Base-by-base conservation (phyloP, 2,888 invertebrate species). In the Oligia fasciuncula region DNA sequence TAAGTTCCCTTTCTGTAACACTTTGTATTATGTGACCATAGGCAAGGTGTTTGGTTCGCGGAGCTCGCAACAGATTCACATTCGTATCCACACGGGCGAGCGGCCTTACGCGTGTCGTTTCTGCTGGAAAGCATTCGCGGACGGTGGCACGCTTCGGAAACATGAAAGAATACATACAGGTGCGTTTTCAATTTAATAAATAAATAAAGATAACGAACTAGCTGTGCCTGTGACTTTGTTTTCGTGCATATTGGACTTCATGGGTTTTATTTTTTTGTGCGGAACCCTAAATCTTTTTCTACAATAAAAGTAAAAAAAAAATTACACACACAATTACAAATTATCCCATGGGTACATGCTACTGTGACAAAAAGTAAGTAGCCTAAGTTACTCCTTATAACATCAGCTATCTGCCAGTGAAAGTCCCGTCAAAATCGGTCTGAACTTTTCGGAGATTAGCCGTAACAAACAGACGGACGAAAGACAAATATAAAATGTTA, bases 81-180 rank as follows among this genome's bases (percentile, higher is more conserved):
- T 98, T 73, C 97, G 98, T 69, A 98, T 98, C 87, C 98, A 98
- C 92, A 98, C 98, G 0, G 98, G 98, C 6, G 98, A 98, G 93
- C 97, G 98, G 63, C 98, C 98, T 0, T 98, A 98, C 91, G 98
- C 98, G 0, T 98, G 98, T 92, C 97, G 98, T 17, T 98, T 98
- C 94, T 98, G 98, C 92, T 98, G 98, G 98, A 98, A 98, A 92
- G 98, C 98, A 0, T 98, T 98, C 93, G 98, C 98, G 0, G 98
- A 98, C 93, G 98, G 98, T 63, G 98, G 98, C 46, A 98, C 98
- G 2, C 93, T 98, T 68, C 96, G 98, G 57, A 98, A 98, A 92
- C 98, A 98, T 92, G 98, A 98, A 91, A 97, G 98, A 17, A 98
- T 98, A 89, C 98, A 98, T 90, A 98, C 98, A 0, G 98, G 97